Evolutionary conservation across 2,888 invertebrate genomes (phyloP).

Genomic region (Druceiella hillmani): DNA sequence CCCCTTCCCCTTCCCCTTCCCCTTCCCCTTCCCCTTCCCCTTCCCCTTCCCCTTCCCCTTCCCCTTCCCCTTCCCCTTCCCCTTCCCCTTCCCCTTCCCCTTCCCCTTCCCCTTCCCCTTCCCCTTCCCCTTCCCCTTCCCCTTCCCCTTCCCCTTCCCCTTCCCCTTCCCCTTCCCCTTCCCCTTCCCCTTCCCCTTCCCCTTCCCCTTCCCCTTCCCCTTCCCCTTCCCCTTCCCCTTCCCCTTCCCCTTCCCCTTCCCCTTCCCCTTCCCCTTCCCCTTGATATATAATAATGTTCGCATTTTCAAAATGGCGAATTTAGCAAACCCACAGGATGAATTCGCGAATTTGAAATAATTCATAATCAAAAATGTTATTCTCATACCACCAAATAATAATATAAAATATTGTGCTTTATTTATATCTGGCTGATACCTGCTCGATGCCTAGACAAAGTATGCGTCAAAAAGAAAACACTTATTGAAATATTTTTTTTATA

Average conservation of each 20-base stretch:
- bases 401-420: too few relatives aligned
- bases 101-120: conserved; percentile 1
- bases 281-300: too few relatives aligned
- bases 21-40: conserved; percentile 1
- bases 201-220: conserved; percentile 1
- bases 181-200: conserved; percentile 1
- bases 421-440: too few relatives aligned
- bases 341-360: too few relatives aligned
- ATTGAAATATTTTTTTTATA: too few relatives aligned
- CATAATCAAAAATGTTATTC: too few relatives aligned
- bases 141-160: conserved; percentile 1
- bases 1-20: conserved; percentile 1
- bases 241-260: too few relatives aligned
- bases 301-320: too few relatives aligned
- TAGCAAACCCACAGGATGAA: too few relatives aligned
- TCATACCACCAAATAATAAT: too few relatives aligned
- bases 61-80: conserved; percentile 1
- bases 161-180: conserved; percentile 1
- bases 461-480: too few relatives aligned
- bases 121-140: conserved; percentile 1
- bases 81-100: conserved; percentile 1
- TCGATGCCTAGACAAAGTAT: too few relatives aligned
- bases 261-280: conserved; percentile 1
- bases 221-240: conserved; percentile 1
- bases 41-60: conserved; percentile 1